Percentiles rank a stretch among this genome's conserved stretches.
phyloP scores from a whole-genome alignment of 2,113 vertebrate genomes.

The Chitala chitala region DNA sequence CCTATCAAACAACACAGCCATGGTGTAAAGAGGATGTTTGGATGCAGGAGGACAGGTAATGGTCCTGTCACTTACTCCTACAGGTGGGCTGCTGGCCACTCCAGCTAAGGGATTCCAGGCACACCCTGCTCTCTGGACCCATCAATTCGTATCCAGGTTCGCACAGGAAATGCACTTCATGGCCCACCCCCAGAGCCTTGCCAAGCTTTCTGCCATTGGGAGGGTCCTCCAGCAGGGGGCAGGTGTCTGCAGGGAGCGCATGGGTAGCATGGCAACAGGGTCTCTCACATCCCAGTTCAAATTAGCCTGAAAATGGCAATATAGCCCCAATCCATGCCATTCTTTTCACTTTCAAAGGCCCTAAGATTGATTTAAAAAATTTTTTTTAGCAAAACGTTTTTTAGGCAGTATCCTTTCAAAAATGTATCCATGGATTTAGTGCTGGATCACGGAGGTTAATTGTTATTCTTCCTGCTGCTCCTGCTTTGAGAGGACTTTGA shows the following conservation, averaged over 20 bases:
- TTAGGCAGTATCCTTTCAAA: no score
- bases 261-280: background rate
- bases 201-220: slow-evolving; percentile 68
- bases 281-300: background rate
- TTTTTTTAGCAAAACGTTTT: no score
- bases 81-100: slow-evolving; percentile 71
- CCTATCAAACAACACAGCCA: background rate
- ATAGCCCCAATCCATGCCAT: background rate
- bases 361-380: no score
- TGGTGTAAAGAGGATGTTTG: background rate
- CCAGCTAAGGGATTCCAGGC: slow-evolving; percentile 67
- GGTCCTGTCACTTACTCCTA: slow-evolving; percentile 52
- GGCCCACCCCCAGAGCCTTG: slow-evolving; percentile 53
- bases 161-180: slow-evolving; percentile 75
- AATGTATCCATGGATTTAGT: background rate
- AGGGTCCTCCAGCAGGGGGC: slow-evolving; percentile 54
- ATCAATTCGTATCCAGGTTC: slow-evolving; percentile 59
- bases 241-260: slow-evolving; percentile 50
- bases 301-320: background rate
- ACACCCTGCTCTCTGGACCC: slow-evolving; percentile 64
- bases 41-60: background rate
- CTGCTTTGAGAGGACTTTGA: background rate
- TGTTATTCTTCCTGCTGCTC: background rate
- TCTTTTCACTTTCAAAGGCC: background rate
- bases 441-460: background rate